Evolutionary conservation across 2,113 vertebrate species (phyloP), one percentile per base, ranked within the genome.

Genomic region (Neolamprologus sp.): DNA sequence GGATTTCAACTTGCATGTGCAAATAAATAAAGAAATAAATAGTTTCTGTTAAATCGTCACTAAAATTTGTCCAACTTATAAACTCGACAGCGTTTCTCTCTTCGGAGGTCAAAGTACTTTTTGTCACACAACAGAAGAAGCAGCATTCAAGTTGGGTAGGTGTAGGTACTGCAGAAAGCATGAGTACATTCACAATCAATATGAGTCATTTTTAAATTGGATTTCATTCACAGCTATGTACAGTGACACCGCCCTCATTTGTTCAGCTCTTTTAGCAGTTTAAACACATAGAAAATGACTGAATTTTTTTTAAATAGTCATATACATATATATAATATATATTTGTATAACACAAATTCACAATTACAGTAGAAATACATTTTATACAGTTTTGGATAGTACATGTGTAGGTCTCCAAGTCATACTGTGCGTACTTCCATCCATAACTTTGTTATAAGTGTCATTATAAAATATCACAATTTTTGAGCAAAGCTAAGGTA

Each of bases 151-250:
- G 96, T 97, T 97, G 95, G 93, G 96, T 96, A 97, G 97, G 96
- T 95, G 94, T 93, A 97, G 95, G 97, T 97, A 98, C 97, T 97
- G 98, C 97, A 97, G 97, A 96, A 98, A 98, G 96, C 97, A 97
- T 97, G 97, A 97, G 96, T 98, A 99, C 98, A 98, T 98, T 99
- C 98, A 99, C 98, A 96, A 98, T 97, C 96, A 98, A 98, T 97
- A 97, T 97, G 97, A 97, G 96, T 98, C 97, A 96, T 95, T 95
- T 78, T 97, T 97, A 97, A 97, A 97, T 96, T 97, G 78, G 86
- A 84, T 96, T 97, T 97, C 98, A 98, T 98, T 97, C 97, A 98
- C 97, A 97, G 95, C 96, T 98, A 98, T 99, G 96, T 99, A 99
- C 98, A 99, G 95, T 93, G 96, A 96, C 97, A 97, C 96, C 91